Conservation (phyloP, 2,797 vertebrate genomes). For the Schizopygopsis pylzovi region DNA sequence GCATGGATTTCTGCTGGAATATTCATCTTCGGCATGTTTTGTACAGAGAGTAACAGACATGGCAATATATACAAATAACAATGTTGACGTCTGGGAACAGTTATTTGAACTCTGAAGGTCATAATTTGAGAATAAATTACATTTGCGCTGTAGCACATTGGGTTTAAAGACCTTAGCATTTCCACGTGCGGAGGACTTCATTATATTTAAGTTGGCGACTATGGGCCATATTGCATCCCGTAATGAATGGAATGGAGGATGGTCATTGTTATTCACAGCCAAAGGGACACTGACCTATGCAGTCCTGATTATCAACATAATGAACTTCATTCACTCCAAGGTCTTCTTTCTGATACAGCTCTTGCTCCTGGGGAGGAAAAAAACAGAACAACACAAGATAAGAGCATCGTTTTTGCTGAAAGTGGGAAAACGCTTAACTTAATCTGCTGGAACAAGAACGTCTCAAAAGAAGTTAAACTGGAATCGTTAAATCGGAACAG, state of each 20-base stretch:
- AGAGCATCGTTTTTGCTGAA: background rate
- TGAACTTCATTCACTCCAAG: slow-evolving; percentile 91
- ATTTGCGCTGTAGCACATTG: background rate
- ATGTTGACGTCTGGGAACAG: background rate
- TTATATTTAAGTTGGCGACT: slow-evolving; percentile 10
- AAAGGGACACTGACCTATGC: slow-evolving; percentile 81
- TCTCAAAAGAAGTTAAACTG: slow-evolving; percentile 29
- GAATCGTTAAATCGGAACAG: slow-evolving; percentile 17
- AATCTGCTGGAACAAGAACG: slow-evolving; percentile 20
- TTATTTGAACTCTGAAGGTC: background rate
- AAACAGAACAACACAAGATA: slow-evolving; percentile 12
- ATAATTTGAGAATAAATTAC: slow-evolving; percentile 9
- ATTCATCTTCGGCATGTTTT: slow-evolving; percentile 1
- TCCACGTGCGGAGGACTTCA: background rate
- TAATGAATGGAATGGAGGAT: slow-evolving; percentile 25
- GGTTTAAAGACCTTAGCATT: background rate
- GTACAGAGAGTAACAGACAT: background rate
- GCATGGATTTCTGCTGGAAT: slow-evolving; percentile 5
- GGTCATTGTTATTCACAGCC: slow-evolving; percentile 18
- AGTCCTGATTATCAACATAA: slow-evolving; percentile 93
- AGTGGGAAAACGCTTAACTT: slow-evolving; percentile 7
- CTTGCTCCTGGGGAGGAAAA: slow-evolving; percentile 81
- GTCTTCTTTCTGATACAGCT: slow-evolving; percentile 91
- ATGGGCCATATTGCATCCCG: background rate
- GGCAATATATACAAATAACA: background rate